These are phyloP conservation scores for Arremon brunneinucha DNA, from an alignment of 2,797 vertebrate species.

Conservation along the genomic window DNA sequence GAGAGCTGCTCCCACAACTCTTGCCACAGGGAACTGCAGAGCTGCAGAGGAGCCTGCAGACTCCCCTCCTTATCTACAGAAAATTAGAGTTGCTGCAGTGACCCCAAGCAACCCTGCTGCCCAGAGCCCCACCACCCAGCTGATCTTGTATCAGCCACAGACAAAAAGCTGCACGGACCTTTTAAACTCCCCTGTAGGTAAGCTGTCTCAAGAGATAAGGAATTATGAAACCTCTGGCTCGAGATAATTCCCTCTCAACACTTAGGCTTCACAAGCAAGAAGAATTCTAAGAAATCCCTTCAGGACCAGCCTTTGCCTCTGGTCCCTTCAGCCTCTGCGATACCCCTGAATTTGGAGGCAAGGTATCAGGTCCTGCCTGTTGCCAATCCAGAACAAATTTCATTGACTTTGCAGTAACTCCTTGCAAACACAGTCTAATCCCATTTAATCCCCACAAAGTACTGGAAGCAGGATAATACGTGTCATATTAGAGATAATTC, in stretches of 20 bases:
- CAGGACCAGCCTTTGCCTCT: not conserved
- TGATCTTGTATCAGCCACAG: slow-evolving; percentile 25
- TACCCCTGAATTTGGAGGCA: not conserved
- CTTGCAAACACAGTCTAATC: not conserved
- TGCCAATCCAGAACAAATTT: not conserved
- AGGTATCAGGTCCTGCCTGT: not conserved
- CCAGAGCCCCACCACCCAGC: not conserved
- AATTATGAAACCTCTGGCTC: not conserved
- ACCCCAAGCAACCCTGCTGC: slow-evolving; percentile 21
- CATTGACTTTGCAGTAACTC: not conserved
- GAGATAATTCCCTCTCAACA: not conserved
- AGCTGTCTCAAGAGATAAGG: not conserved
- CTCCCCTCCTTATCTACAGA: not conserved
- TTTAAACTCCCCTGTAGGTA: not conserved
- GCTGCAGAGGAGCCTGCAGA: not conserved
- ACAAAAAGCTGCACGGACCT: not conserved
- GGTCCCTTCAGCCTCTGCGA: not conserved
- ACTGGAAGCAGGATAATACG: not conserved
- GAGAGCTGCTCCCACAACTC: not conserved
- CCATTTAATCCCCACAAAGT: not conserved
- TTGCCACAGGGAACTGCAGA: not conserved
- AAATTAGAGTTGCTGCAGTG: slow-evolving; percentile 49
- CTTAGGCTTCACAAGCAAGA: not conserved
- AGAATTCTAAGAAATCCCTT: not conserved
- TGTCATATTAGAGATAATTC: not conserved